Evolutionary conservation across 2,888 invertebrate genomes (phyloP).

Genomic region (Nephrocerus scutellatus): DNA sequence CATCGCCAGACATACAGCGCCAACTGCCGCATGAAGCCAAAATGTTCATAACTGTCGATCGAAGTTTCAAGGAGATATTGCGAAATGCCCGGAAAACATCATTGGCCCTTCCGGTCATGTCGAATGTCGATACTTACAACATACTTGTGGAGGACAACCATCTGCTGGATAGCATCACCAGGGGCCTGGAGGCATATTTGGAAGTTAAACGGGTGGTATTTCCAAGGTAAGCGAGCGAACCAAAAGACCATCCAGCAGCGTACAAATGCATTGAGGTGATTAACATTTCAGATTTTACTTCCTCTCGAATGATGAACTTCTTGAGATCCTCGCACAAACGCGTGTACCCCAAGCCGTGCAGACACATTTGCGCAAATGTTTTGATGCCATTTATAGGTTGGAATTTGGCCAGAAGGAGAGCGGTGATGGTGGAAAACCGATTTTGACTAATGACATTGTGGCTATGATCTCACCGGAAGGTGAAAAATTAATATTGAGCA

Average conservation of each 20-base stretch:
- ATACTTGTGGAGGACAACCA: slow-evolving; percentile 65
- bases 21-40: slow-evolving; percentile 87
- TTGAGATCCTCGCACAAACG: slow-evolving; percentile 87
- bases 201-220: slow-evolving; percentile 84
- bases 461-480: slow-evolving; percentile 88
- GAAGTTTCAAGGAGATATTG: slow-evolving; percentile 85
- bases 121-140: slow-evolving; percentile 63
- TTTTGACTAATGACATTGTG: slow-evolving; percentile 71
- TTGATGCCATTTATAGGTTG: slow-evolving; percentile 71
- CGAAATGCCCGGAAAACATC: slow-evolving; percentile 73
- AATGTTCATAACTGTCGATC: slow-evolving; percentile 78
- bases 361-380: slow-evolving; percentile 83
- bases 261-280: neutral
- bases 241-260: neutral
- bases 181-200: slow-evolving; percentile 81
- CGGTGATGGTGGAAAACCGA: slow-evolving; percentile 51
- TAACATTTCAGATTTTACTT: slow-evolving; percentile 62
- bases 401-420: slow-evolving; percentile 67
- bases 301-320: slow-evolving; percentile 79
- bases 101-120: slow-evolving; percentile 72
- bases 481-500: slow-evolving; percentile 70
- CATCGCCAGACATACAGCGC: slow-evolving; percentile 88
- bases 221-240: slow-evolving; percentile 53
- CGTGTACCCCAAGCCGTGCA: slow-evolving; percentile 84
- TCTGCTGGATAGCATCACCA: slow-evolving; percentile 79